A percentile compares a stretch with the other conserved stretches of the same genome.
These are phyloP conservation scores for Trichomalopsis sarcophagae DNA, from an alignment of 1,140 invertebrate species.

Conservation along the genomic window DNA sequence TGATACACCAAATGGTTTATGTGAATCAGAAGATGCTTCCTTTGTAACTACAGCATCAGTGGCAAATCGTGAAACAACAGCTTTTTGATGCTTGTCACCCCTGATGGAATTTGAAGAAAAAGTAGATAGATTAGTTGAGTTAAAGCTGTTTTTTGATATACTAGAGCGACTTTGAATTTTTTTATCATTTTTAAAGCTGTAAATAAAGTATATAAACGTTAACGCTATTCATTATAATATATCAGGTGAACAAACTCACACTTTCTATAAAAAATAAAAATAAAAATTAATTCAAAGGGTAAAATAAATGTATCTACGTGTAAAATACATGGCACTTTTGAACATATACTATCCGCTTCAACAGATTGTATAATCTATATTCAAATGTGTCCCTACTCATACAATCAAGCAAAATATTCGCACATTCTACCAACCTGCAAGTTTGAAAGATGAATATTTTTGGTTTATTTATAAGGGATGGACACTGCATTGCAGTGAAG, in stretches of 20 bases:
- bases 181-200: constrained; percentile 43
- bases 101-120: constrained; percentile 51
- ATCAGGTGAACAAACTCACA: constrained; percentile 12
- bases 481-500: constrained; percentile 79
- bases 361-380: background rate
- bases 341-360: background rate
- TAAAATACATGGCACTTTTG: constrained; percentile 24
- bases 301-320: background rate
- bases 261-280: constrained; percentile 10
- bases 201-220: constrained; percentile 43
- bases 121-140: constrained; percentile 40
- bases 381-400: constrained; percentile 18
- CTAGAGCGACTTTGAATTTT: constrained; percentile 36
- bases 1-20: constrained; percentile 45
- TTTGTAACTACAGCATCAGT: constrained; percentile 40
- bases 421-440: constrained; percentile 75
- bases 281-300: constrained; percentile 2
- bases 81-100: constrained; percentile 46
- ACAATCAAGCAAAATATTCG: background rate
- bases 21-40: constrained; percentile 31
- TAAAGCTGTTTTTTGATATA: constrained; percentile 38
- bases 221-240: constrained; percentile 34
- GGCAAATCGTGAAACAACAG: constrained; percentile 51
- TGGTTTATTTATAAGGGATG: constrained; percentile 79
- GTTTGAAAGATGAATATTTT: constrained; percentile 88